These are phyloP conservation scores for Luscinia megarhynchos DNA, from an alignment of 2,797 vertebrate species.

Conservation along the genomic window DNA sequence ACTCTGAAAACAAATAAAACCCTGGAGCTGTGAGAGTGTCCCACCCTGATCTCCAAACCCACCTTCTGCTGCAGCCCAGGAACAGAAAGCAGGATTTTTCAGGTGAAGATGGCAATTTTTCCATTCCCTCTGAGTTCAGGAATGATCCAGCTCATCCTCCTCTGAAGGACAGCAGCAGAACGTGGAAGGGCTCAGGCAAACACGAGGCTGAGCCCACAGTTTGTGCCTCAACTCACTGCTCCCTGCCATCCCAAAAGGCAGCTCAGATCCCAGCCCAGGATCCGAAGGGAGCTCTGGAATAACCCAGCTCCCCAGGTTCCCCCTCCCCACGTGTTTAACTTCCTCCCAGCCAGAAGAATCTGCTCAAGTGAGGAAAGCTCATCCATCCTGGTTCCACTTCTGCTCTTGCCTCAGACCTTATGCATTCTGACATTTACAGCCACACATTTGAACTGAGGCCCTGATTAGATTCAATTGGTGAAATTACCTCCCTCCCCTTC, in stretches of 20 bases:
- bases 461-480: slow-evolving; percentile 46
- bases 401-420: slow-evolving; percentile 24
- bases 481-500: slow-evolving; percentile 40
- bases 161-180: background rate
- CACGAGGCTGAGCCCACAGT: background rate
- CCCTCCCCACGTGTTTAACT: slow-evolving; percentile 21
- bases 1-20: background rate
- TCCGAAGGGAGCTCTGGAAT: background rate
- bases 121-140: background rate
- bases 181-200: background rate
- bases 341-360: slow-evolving; percentile 32
- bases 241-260: background rate
- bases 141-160: background rate
- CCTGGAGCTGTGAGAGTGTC: background rate
- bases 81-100: background rate
- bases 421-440: slow-evolving; percentile 28
- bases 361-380: slow-evolving; percentile 52
- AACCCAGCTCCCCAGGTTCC: background rate
- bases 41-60: background rate
- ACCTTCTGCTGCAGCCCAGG: background rate
- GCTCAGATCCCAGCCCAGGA: background rate
- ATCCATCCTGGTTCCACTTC: slow-evolving; percentile 47
- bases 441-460: background rate
- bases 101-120: background rate
- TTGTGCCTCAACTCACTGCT: background rate